phyloP scores from a whole-genome alignment of 2,888 invertebrate species.

The Seira ritae region DNA sequence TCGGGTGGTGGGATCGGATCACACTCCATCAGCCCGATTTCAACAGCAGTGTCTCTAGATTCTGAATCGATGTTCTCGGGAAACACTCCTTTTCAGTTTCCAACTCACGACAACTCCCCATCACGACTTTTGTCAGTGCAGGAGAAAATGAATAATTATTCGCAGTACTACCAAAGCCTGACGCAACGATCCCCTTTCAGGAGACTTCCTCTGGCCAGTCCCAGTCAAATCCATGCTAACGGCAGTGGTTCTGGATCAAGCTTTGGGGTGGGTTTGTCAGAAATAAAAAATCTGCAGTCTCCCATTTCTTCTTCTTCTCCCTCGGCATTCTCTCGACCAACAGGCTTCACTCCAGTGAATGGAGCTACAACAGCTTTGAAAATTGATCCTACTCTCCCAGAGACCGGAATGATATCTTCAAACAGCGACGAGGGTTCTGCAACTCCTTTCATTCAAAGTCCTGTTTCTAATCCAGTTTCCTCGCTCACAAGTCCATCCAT shows the following conservation, averaged over 20 bases:
- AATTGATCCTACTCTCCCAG: slow-evolving; percentile 31
- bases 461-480: slow-evolving; percentile 34
- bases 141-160: slow-evolving; percentile 72
- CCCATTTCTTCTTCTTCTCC: too few relatives aligned
- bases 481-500: slow-evolving; percentile 29
- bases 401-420: not conserved
- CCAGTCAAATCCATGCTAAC: slow-evolving; percentile 58
- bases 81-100: slow-evolving; percentile 28
- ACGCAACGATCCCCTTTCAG: slow-evolving; percentile 57
- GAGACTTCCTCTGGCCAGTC: slow-evolving; percentile 54
- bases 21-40: slow-evolving; percentile 38
- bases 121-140: slow-evolving; percentile 51
- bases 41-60: slow-evolving; percentile 37
- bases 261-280: slow-evolving; percentile 41
- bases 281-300: slow-evolving; percentile 16
- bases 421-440: slow-evolving; percentile 34
- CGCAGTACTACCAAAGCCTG: slow-evolving; percentile 68
- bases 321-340: slow-evolving; percentile 26
- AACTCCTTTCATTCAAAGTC: slow-evolving; percentile 36
- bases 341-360: not conserved
- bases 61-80: slow-evolving; percentile 32
- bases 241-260: not conserved
- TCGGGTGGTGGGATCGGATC: slow-evolving; percentile 27
- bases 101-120: not conserved
- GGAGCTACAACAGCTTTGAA: slow-evolving; percentile 17